A percentile compares a stretch with the other conserved stretches of the same genome.
Conservation (phyloP, 2,888 invertebrate genomes). For the Andrena flavipes region DNA sequence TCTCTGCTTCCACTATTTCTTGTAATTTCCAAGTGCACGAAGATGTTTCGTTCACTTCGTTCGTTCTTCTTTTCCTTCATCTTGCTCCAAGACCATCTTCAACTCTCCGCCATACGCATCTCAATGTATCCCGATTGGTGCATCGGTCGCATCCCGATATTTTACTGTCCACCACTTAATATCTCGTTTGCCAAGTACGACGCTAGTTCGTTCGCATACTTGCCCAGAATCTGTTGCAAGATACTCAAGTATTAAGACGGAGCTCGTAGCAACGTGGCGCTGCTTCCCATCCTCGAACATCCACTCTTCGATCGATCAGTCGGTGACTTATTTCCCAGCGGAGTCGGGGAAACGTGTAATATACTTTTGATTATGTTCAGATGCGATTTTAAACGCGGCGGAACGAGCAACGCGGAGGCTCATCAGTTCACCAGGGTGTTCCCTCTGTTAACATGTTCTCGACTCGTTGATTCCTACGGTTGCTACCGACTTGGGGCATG, state of each 20-base stretch:
- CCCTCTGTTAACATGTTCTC: not conserved
- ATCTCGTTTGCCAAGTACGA: slow-evolving; percentile 67
- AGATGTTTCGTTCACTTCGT: not conserved
- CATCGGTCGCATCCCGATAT: slow-evolving; percentile 60
- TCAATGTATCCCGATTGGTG: slow-evolving; percentile 68
- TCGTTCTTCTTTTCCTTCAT: not conserved
- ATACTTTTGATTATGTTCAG: slow-evolving; percentile 50
- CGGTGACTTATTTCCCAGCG: slow-evolving; percentile 39
- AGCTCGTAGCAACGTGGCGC: slow-evolving; percentile 15
- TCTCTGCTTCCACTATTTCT: not conserved
- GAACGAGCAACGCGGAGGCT: not conserved
- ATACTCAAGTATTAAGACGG: slow-evolving; percentile 15
- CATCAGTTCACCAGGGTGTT: slow-evolving; percentile 21
- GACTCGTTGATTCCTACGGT: slow-evolving; percentile 36
- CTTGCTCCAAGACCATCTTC: not conserved
- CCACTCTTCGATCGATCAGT: slow-evolving; percentile 56
- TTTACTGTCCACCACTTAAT: slow-evolving; percentile 72
- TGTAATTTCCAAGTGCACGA: not conserved
- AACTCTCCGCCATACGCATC: slow-evolving; percentile 28
- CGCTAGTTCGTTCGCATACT: not conserved
- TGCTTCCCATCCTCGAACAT: not conserved
- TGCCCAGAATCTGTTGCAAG: slow-evolving; percentile 16
- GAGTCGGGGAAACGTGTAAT: slow-evolving; percentile 46
- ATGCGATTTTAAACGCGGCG: slow-evolving; percentile 45
- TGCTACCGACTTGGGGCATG: slow-evolving; percentile 1